Conservation (phyloP, 2,113 vertebrate genomes). For the Ochotona princeps region DNA sequence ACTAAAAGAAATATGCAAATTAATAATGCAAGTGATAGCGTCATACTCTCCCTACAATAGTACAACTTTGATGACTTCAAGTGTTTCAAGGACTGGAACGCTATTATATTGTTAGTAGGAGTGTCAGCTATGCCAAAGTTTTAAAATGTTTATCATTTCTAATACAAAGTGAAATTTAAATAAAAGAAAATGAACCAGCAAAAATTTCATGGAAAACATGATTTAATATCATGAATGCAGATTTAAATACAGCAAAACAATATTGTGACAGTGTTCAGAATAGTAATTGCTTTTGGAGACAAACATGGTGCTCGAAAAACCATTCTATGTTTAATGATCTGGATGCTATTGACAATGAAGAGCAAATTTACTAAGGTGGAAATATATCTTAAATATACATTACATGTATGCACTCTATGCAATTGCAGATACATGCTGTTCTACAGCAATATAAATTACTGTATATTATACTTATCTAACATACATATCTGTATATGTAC, state of each 20-base stretch:
- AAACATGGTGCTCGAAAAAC: neutral
- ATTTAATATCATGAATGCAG: neutral
- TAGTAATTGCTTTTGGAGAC: neutral
- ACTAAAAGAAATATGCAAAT: neutral
- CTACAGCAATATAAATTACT: too few species aligned
- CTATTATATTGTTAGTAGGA: neutral
- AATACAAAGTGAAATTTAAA: neutral
- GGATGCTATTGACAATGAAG: neutral
- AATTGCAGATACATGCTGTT: too few species aligned
- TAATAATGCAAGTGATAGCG: neutral
- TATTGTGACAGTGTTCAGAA: neutral
- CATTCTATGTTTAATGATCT: neutral
- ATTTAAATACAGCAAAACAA: neutral
- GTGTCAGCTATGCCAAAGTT: neutral
- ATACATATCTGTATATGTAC: neutral
- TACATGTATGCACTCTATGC: neutral
- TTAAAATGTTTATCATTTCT: neutral
- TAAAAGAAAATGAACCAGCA: neutral
- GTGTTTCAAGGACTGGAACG: neutral
- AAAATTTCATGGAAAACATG: neutral
- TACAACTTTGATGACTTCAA: neutral
- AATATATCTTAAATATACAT: neutral
- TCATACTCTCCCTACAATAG: neutral
- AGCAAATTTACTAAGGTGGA: neutral
- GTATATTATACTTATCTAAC: neutral